Evolutionary conservation across 2,888 invertebrate genomes (phyloP).

Genomic region (Apomyelois bistriatella): DNA sequence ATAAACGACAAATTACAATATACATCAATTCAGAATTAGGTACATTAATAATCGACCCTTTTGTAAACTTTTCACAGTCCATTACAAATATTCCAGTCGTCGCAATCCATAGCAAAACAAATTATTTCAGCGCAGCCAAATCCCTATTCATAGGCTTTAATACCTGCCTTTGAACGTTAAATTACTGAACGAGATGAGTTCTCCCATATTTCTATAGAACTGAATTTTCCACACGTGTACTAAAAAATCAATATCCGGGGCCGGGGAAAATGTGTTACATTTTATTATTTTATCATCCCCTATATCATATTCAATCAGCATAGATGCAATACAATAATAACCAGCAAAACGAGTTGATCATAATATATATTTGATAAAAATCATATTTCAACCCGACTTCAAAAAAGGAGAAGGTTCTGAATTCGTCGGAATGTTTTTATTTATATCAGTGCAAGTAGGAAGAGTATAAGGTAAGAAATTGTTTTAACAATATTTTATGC

Average conservation of each 20-base stretch:
- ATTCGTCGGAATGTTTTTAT: no score
- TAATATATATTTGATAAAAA: no score
- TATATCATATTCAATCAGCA: no score
- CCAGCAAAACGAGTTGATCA: no score
- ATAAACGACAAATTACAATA: no score
- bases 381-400: no score
- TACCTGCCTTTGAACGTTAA: slow-evolving; percentile 4
- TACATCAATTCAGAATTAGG: no score
- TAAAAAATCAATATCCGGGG: slow-evolving; percentile 16
- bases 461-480: no score
- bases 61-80: neutral
- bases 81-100: slow-evolving; percentile 9
- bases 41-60: neutral
- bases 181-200: neutral
- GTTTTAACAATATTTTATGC: no score
- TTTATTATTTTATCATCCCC: neutral
- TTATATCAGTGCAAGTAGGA: no score
- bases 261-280: neutral
- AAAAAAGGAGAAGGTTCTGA: no score
- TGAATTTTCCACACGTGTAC: slow-evolving; percentile 16
- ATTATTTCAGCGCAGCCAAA: slow-evolving; percentile 4
- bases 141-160: slow-evolving; percentile 2
- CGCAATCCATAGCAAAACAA: neutral
- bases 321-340: no score
- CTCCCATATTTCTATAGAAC: slow-evolving; percentile 6